Conservation (phyloP, 2,888 invertebrate species). For the Scaptodrosophila latifasciaeformis region DNA sequence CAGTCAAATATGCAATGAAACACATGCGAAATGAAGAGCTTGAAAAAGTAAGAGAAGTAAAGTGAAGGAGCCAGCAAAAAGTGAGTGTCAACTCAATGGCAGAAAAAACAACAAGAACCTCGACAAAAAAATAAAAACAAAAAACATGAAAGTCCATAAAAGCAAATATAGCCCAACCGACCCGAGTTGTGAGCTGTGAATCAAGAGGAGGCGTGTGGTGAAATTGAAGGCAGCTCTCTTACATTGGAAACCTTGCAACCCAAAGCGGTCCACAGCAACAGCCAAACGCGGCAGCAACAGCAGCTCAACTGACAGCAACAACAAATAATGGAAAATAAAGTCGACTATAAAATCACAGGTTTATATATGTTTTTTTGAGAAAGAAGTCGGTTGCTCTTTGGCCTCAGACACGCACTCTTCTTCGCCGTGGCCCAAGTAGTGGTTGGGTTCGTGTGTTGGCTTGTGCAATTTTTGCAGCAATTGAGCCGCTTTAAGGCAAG, state of each 20-base stretch:
- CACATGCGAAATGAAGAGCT: neutral
- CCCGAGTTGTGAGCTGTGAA: constrained; percentile 7
- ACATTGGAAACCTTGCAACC: constrained; percentile 28
- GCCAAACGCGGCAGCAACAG: constrained; percentile 15
- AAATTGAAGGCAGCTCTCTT: constrained; percentile 2
- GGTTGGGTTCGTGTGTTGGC: constrained; percentile 11
- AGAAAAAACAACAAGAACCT: constrained; percentile 2
- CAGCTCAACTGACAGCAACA: constrained; percentile 13
- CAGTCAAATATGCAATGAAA: constrained; percentile 13
- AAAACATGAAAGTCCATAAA: constrained; percentile 11
- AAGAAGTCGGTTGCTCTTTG: constrained; percentile 19
- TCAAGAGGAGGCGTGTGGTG: neutral
- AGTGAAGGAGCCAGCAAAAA: too few relatives aligned
- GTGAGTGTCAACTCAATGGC: neutral
- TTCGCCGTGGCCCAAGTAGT: constrained; percentile 5
- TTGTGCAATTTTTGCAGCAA: constrained; percentile 19
- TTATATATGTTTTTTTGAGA: constrained; percentile 42
- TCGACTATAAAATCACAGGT: constrained; percentile 63
- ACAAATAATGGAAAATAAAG: constrained; percentile 50
- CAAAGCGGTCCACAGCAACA: constrained; percentile 26
- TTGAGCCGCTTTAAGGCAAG: neutral
- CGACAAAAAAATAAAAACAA: neutral
- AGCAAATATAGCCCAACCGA: constrained; percentile 42
- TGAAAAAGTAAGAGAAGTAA: constrained; percentile 33
- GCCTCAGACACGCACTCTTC: constrained; percentile 16